Evolutionary conservation across 2,113 vertebrate species (phyloP), one percentile per base, ranked within the genome.

Genomic region (Sisor rabdophorus): DNA sequence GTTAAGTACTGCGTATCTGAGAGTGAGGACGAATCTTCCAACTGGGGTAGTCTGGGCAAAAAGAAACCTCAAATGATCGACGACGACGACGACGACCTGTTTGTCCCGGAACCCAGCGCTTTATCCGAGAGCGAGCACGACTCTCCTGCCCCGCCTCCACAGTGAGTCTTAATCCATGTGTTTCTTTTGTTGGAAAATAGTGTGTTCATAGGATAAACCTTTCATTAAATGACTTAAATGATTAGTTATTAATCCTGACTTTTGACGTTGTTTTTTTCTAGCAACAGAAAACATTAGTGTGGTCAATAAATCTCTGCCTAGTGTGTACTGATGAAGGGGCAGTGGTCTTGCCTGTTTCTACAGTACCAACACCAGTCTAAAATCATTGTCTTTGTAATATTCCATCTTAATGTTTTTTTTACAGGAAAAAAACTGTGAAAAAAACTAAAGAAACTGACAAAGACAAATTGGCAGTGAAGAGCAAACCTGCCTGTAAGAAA

Each of bases 11-110:
- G 11, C 12, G 0, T 90, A 73, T 89, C 88, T 0, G 89, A 89
- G 84, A 90, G 90, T 16, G 91, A 92, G 28, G 85, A 89, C 7
- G 91, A 92, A 15, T 89, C 85, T 68, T 79, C 81, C 0, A 80
- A 83, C 72, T 77, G 56, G 68, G 53, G 0, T 2, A 90, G 87
- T 84, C 78, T 72, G 15, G 24, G 71, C 0, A 80, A 82, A 47
- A 73, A 73, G 3, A 89, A 85, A 54, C 63, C 11, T 30, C 81
- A 28, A 15, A 75, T 24, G 2, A 26, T n/a, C 0, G 13, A 32
- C 0, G 24, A 72, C 30, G 87, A 85, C 0, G 87, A 84, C 0
- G 85, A 88, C 0, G 24, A 20, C 19, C 83, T 82, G 72, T 90
- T 91, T 11, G 5, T 16, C 10, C 84, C 81, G 0, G 86, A 84